phyloP scores from a whole-genome alignment of 1,140 invertebrate species.

The Antheraea pernyi region DNA sequence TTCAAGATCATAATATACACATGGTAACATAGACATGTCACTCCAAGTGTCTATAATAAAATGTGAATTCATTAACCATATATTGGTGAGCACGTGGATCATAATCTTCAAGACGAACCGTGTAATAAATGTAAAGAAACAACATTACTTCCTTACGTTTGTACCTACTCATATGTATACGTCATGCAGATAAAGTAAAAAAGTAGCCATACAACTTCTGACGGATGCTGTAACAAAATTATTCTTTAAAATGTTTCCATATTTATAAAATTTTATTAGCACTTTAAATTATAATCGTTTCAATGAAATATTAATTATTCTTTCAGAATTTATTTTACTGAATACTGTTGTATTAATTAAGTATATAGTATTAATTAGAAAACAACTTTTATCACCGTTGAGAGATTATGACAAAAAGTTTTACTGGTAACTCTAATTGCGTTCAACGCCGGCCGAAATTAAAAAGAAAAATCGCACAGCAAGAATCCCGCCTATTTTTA shows the following conservation, averaged over 20 bases:
- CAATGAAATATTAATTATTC: constrained; percentile 16
- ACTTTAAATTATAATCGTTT: constrained; percentile 15
- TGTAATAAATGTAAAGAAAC: neutral
- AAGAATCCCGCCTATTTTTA: constrained; percentile 79
- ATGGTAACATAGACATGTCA: too few relatives aligned
- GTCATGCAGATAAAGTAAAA: neutral
- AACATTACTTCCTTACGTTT: neutral
- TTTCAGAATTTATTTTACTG: neutral
- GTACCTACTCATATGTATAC: neutral
- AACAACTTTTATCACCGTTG: constrained; percentile 50
- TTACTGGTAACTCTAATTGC: constrained; percentile 70
- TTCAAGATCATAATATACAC: too few relatives aligned
- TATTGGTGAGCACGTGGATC: neutral
- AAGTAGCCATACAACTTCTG: neutral
- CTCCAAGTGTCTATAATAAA: neutral
- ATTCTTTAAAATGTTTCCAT: constrained; percentile 12
- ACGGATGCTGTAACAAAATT: constrained; percentile 12
- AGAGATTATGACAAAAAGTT: constrained; percentile 65
- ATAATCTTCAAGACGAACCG: neutral
- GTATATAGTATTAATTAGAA: constrained; percentile 49
- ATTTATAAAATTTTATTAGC: constrained; percentile 5
- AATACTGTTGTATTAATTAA: constrained; percentile 44
- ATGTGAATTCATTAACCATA: neutral
- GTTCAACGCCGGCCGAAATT: constrained; percentile 73
- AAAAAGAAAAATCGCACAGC: constrained; percentile 75